phyloP scores from a whole-genome alignment of 2,113 vertebrate species.

The Cyanoliseus patagonus region DNA sequence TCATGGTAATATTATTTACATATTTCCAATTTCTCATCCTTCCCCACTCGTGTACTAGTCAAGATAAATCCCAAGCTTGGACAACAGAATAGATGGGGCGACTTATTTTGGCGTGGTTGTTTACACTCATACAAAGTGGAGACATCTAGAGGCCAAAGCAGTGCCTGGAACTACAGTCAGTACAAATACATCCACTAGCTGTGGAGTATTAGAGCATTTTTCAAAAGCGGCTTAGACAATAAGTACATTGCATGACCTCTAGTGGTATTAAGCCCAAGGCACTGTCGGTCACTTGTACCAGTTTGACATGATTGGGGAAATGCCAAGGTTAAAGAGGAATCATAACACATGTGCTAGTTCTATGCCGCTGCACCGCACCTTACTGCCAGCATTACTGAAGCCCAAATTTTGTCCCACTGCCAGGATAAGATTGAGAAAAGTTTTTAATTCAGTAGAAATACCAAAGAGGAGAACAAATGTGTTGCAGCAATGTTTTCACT shows the following conservation, averaged over 20 bases:
- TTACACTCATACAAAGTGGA: background rate
- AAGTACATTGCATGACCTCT: conserved; percentile 57
- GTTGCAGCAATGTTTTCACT: background rate
- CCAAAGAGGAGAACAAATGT: background rate
- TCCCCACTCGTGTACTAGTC: background rate
- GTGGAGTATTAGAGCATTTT: background rate
- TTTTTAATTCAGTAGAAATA: background rate
- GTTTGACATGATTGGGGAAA: background rate
- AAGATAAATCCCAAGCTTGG: background rate
- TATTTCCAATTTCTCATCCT: background rate
- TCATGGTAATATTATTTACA: background rate
- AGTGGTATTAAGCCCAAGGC: conserved; percentile 47
- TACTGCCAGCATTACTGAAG: background rate
- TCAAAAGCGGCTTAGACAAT: conserved; percentile 32
- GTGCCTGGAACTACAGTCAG: background rate
- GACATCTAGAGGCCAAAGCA: background rate
- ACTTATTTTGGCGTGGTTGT: background rate
- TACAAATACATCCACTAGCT: background rate
- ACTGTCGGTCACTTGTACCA: background rate
- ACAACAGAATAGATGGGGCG: background rate
- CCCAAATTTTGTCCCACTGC: background rate
- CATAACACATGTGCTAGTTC: background rate
- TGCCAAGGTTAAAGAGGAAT: background rate
- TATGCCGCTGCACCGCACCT: background rate
- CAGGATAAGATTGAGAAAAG: background rate